A percentile compares a stretch with the other conserved stretches of the same genome.
Conservation (phyloP, 1,140 invertebrate genomes). For the Tetragonula clypearis region DNA sequence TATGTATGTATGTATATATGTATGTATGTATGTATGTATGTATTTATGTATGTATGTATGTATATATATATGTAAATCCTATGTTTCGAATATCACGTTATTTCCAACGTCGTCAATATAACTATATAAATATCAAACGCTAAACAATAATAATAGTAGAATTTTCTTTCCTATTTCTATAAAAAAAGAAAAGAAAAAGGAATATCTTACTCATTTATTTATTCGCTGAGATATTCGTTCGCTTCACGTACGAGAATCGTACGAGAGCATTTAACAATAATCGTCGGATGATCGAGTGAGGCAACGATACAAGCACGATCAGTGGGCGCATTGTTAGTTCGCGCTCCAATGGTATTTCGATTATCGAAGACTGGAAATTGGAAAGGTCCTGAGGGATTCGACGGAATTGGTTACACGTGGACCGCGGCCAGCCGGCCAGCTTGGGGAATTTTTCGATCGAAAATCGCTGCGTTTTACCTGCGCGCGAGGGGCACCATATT, state of each 20-base stretch:
- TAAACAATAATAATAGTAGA: too few relatives aligned
- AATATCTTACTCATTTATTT: too few relatives aligned
- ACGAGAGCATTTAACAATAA: not conserved
- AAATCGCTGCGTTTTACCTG: not conserved
- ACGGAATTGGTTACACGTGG: not conserved
- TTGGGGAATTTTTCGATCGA: constrained; percentile 3
- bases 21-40: not conserved
- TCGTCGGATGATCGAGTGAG: not conserved
- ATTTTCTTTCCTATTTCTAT: too few relatives aligned
- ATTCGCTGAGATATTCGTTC: not conserved
- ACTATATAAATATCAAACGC: too few relatives aligned
- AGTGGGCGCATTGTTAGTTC: not conserved
- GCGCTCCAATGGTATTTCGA: not conserved
- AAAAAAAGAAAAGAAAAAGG: too few relatives aligned
- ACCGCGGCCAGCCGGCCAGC: not conserved
- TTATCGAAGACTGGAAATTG: constrained; percentile 3
- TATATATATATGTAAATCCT: not conserved
- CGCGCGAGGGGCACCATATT: not conserved
- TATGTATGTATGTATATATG: not conserved
- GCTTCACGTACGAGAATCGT: not conserved
- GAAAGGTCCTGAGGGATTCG: not conserved
- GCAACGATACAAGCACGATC: not conserved
- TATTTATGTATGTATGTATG: not conserved
- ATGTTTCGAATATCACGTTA: too few relatives aligned
- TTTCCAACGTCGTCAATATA: too few relatives aligned